These are phyloP conservation scores for Dryobota labecula DNA, from an alignment of 2,888 invertebrate species.

Conservation along the genomic window DNA sequence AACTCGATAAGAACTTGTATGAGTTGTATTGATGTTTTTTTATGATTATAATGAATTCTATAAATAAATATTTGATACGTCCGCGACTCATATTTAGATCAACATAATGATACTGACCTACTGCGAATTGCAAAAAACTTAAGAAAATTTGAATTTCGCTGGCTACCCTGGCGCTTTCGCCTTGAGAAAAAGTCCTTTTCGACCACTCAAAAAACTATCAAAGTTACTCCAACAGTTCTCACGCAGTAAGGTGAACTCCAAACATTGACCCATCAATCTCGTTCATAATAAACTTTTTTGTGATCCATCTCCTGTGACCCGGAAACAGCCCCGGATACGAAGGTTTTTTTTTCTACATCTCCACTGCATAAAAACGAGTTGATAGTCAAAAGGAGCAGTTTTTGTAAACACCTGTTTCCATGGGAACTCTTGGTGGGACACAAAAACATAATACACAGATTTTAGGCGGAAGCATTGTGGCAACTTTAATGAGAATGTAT, in stretches of 20 bases:
- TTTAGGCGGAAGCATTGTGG: constrained; percentile 59
- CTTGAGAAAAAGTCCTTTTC: background rate
- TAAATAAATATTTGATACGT: too few relatives aligned
- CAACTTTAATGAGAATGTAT: constrained; percentile 45
- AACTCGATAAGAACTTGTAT: too few relatives aligned
- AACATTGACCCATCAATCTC: constrained; percentile 82
- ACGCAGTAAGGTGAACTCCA: constrained; percentile 73
- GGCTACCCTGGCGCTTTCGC: too few relatives aligned
- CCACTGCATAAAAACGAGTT: constrained; percentile 83
- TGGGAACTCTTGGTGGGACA: constrained; percentile 78
- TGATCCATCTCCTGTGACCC: constrained; percentile 75
- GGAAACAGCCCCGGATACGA: constrained; percentile 86
- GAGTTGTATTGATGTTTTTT: too few relatives aligned
- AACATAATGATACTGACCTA: too few relatives aligned
- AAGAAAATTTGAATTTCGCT: too few relatives aligned
- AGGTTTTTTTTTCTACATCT: constrained; percentile 76
- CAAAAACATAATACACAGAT: constrained; percentile 76
- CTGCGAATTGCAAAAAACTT: too few relatives aligned
- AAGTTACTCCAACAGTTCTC: constrained; percentile 66
- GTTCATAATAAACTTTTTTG: constrained; percentile 74
- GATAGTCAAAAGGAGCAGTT: constrained; percentile 81
- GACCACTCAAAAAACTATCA: background rate
- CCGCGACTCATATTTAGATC: too few relatives aligned
- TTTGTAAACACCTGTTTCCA: constrained; percentile 86
- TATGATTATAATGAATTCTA: too few relatives aligned